Evolutionary conservation across 2,113 vertebrate genomes (phyloP).

Genomic region (Egretta garzetta): DNA sequence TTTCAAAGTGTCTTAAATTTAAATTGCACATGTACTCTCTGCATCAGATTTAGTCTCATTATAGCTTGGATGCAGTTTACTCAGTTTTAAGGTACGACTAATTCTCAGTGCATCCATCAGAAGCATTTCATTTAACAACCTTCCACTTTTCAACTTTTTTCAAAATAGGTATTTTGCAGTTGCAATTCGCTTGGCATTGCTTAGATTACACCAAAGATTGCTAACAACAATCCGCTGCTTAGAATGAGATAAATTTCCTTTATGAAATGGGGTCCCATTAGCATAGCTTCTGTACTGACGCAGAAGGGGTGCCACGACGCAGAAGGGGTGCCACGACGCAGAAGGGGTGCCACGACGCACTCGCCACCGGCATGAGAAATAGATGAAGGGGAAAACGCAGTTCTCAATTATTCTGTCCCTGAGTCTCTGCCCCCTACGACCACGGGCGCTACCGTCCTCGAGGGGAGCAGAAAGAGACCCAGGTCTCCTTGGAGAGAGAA

Average conservation of each 20-base stretch:
- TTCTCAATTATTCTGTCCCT: background rate
- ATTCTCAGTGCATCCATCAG: background rate
- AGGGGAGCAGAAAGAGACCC: background rate
- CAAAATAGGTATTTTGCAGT: background rate
- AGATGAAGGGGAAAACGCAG: background rate
- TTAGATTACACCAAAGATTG: background rate
- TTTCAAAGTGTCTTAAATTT: background rate
- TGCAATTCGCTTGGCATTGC: background rate
- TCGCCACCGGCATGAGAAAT: background rate
- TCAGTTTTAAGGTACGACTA: background rate
- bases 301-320: background rate
- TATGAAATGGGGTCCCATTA: background rate
- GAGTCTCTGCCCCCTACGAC: background rate
- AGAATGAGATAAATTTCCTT: background rate
- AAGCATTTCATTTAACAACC: background rate
- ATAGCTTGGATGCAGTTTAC: background rate
- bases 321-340: background rate
- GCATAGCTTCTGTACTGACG: background rate
- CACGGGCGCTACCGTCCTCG: accelerated
- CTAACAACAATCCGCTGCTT: background rate
- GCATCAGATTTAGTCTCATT: background rate
- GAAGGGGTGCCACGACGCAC: background rate
- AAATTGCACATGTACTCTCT: background rate
- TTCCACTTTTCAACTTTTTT: background rate
- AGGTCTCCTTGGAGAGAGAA: background rate